phyloP scores from a whole-genome alignment of 2,888 invertebrate species.

The Nomada goodeniana region DNA sequence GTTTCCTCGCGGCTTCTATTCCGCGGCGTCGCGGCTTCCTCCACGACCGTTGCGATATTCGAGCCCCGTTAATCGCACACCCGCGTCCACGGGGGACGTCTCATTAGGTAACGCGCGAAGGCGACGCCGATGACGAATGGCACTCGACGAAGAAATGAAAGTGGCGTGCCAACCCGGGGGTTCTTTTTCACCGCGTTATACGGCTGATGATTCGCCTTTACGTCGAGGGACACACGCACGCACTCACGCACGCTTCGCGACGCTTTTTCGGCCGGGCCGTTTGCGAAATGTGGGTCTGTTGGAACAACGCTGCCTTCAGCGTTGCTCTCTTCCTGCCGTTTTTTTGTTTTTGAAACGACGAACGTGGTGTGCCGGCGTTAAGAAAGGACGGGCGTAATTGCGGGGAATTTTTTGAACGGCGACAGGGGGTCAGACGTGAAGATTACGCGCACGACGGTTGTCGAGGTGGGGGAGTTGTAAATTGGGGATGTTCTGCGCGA shows the following conservation, averaged over 20 bases:
- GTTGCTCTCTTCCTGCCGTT: too few relatives aligned
- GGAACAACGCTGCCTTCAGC: slow-evolving; percentile 6
- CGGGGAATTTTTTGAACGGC: background rate
- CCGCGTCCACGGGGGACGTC: slow-evolving; percentile 65
- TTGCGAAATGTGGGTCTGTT: slow-evolving; percentile 22
- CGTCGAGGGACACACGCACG: slow-evolving; percentile 3
- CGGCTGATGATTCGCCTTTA: slow-evolving; percentile 51
- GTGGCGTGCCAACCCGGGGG: slow-evolving; percentile 51
- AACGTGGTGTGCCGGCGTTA: background rate
- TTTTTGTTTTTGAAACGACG: too few relatives aligned
- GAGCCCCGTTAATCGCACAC: slow-evolving; percentile 60
- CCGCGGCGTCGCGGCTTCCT: slow-evolving; percentile 7
- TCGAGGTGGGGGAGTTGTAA: background rate
- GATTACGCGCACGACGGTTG: background rate
- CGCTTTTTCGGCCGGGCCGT: too few relatives aligned
- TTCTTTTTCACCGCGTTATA: slow-evolving; percentile 49
- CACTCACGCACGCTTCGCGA: slow-evolving; percentile 12
- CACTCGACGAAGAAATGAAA: slow-evolving; percentile 56
- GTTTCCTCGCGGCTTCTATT: slow-evolving; percentile 22
- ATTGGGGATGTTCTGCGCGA: background rate
- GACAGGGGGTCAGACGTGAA: too few relatives aligned
- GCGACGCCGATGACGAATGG: slow-evolving; percentile 62
- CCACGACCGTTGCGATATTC: slow-evolving; percentile 28
- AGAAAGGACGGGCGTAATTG: background rate
- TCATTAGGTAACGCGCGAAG: slow-evolving; percentile 68